Evolutionary conservation across 2,888 invertebrate species (phyloP).

Genomic region (Charanyca ferruginea): DNA sequence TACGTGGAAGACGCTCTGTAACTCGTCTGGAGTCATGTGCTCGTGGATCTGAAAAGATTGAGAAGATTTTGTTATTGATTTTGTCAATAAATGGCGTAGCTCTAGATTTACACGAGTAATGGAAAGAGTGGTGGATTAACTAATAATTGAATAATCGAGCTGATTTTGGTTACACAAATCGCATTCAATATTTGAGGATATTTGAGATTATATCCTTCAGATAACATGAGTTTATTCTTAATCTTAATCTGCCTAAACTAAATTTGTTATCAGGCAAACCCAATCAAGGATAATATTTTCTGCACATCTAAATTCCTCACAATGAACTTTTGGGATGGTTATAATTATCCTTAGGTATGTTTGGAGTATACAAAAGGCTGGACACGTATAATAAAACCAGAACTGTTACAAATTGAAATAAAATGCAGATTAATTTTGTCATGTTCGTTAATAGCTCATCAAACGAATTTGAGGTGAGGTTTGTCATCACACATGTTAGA

Average conservation of each 20-base stretch:
- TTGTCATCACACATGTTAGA: no score
- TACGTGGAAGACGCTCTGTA: conserved; percentile 96
- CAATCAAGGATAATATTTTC: conserved; percentile 51
- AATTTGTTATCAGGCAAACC: conserved; percentile 35
- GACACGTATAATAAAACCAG: no score
- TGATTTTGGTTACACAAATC: no score
- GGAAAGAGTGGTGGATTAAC: no score
- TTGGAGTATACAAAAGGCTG: neutral
- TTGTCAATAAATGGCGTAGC: neutral
- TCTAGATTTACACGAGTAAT: no score
- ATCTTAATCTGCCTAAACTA: conserved; percentile 16
- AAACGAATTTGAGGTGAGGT: no score
- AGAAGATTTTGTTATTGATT: conserved; percentile 41
- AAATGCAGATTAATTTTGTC: no score
- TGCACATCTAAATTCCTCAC: conserved; percentile 10
- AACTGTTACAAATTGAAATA: no score
- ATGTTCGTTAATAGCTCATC: no score
- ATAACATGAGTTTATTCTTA: conserved; percentile 5
- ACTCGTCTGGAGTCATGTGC: conserved; percentile 96
- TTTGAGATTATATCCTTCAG: no score
- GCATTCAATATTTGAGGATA: no score
- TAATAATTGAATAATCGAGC: no score
- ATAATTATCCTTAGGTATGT: neutral
- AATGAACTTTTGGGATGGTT: conserved; percentile 13
- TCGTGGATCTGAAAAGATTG: conserved; percentile 95